Evolutionary conservation across 2,888 invertebrate species (phyloP).

Genomic region (Polydrusus cervinus): DNA sequence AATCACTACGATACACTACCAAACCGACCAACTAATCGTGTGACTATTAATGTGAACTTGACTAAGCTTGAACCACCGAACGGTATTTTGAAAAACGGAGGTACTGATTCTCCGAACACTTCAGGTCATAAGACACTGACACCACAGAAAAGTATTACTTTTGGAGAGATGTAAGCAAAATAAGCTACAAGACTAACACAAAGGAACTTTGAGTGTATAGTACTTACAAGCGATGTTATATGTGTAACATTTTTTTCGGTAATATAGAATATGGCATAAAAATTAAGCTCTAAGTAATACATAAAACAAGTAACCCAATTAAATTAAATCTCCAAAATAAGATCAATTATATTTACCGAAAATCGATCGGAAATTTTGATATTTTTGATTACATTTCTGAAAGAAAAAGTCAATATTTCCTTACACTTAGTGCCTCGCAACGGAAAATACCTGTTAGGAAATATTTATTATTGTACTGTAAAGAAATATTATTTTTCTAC

Average conservation of each 20-base stretch:
- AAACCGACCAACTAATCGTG: constrained; percentile 61
- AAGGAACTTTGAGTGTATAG: neutral
- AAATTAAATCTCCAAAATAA: too few relatives aligned
- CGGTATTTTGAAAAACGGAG: constrained; percentile 74
- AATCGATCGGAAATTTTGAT: too few relatives aligned
- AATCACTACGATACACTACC: constrained; percentile 50
- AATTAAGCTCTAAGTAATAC: too few relatives aligned
- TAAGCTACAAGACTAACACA: constrained; percentile 7
- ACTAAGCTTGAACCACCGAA: constrained; percentile 68
- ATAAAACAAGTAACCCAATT: too few relatives aligned
- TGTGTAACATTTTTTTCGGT: neutral
- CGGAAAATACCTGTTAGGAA: too few relatives aligned
- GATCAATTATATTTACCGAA: too few relatives aligned
- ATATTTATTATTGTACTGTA: too few relatives aligned
- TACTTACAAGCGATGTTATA: neutral
- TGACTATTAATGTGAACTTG: constrained; percentile 67
- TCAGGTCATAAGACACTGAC: constrained; percentile 64
- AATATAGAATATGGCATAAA: neutral
- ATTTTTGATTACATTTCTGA: too few relatives aligned
- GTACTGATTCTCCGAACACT: constrained; percentile 53
- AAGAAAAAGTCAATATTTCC: too few relatives aligned
- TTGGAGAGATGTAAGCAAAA: constrained; percentile 71
- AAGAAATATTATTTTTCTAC: too few relatives aligned
- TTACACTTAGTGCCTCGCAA: too few relatives aligned
- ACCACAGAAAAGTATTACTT: constrained; percentile 71